A percentile compares a stretch with the other conserved stretches of the same genome.
phyloP scores from a whole-genome alignment of 1,140 invertebrate species.

The Anastrepha obliqua region DNA sequence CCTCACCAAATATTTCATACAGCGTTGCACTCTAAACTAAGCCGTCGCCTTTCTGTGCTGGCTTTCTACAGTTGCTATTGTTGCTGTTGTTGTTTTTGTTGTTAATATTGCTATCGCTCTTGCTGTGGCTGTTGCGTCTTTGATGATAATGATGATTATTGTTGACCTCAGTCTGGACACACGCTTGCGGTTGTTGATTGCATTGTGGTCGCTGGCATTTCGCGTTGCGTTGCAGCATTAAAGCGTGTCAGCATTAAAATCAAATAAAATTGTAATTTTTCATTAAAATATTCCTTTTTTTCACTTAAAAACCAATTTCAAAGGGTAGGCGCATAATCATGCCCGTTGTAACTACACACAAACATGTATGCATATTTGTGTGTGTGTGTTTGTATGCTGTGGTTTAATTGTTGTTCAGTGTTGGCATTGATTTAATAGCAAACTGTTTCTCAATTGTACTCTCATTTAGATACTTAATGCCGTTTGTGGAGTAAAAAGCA shows the following conservation, averaged over 20 bases:
- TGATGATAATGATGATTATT: constrained; percentile 44
- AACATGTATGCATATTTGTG: background rate
- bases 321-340: background rate
- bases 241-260: constrained; percentile 46
- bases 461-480: constrained; percentile 16
- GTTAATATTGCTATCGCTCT: background rate
- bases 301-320: background rate
- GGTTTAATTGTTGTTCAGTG: background rate
- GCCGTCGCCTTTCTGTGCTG: background rate
- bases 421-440: background rate
- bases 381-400: background rate
- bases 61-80: background rate
- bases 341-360: background rate
- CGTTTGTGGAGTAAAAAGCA: background rate
- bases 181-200: constrained; percentile 47
- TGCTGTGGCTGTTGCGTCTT: background rate
- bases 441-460: background rate
- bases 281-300: constrained; percentile 38
- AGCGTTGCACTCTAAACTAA: background rate
- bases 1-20: background rate
- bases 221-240: background rate
- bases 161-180: constrained; percentile 48
- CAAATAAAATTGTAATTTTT: constrained; percentile 49
- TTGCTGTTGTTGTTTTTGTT: background rate
- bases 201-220: background rate